A percentile compares a stretch with the other conserved stretches of the same genome.
Conservation (phyloP, 2,113 vertebrate genomes). For the Dryoscopus gambensis region DNA sequence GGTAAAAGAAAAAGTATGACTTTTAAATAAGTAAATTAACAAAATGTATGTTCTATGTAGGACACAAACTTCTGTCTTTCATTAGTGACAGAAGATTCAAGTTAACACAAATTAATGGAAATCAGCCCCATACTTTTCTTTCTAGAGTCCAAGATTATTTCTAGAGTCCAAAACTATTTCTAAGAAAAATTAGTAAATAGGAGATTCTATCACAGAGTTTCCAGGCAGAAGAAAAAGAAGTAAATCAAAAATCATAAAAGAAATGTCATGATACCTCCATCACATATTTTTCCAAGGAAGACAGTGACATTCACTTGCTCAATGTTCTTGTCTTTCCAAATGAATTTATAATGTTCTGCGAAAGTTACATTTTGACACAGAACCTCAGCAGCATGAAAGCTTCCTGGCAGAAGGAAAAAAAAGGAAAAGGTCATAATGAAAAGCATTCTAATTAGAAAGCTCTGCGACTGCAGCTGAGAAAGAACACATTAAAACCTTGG, state of each 20-base stretch:
- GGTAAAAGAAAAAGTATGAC: background rate
- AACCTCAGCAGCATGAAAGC: background rate
- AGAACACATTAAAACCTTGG: background rate
- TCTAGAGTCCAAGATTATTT: background rate
- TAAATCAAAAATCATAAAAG: background rate
- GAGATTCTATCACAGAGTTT: background rate
- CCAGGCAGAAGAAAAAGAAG: background rate
- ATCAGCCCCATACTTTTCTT: background rate
- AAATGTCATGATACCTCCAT: constrained; percentile 38
- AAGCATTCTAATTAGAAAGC: background rate
- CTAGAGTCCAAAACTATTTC: background rate
- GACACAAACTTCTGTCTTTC: background rate
- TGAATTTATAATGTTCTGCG: constrained; percentile 81
- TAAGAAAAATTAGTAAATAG: background rate
- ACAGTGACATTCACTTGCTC: constrained; percentile 72
- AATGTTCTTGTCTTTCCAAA: constrained; percentile 80
- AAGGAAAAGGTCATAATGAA: background rate
- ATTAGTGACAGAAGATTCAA: background rate
- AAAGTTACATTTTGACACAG: constrained; percentile 77
- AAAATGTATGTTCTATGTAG: background rate
- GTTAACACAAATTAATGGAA: background rate
- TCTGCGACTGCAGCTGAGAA: background rate
- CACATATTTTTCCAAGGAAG: constrained; percentile 61
- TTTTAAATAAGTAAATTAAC: background rate
- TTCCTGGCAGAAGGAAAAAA: constrained; percentile 36